Percentiles rank a stretch among this genome's conserved stretches.
These are phyloP conservation scores for Scalopus aquaticus DNA, from an alignment of 2,113 vertebrate genomes.

Conservation along the genomic window DNA sequence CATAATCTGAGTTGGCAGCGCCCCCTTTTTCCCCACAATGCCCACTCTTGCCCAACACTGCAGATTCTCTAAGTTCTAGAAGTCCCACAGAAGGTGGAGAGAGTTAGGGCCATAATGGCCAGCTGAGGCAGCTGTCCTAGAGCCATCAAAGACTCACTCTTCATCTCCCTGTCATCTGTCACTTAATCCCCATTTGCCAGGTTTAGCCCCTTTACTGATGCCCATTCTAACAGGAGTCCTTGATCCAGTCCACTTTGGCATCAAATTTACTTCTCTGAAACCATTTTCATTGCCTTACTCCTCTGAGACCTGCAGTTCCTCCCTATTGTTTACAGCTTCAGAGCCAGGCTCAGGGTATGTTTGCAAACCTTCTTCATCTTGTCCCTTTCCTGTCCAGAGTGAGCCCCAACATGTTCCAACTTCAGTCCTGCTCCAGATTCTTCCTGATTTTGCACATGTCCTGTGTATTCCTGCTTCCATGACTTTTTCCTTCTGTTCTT, in stretches of 20 bases:
- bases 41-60: neutral
- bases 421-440: neutral
- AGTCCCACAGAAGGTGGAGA: neutral
- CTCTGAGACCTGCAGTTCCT: neutral
- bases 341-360: neutral
- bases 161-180: neutral
- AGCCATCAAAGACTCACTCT: neutral
- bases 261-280: neutral
- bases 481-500: neutral
- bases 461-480: neutral
- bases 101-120: neutral
- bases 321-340: neutral
- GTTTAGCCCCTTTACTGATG: neutral
- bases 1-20: neutral
- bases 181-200: neutral
- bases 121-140: neutral
- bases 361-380: neutral
- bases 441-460: neutral
- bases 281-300: neutral
- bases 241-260: neutral
- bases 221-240: neutral
- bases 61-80: neutral
- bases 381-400: neutral
- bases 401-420: neutral
- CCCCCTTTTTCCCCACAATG: accelerated